phyloP scores from a whole-genome alignment of 2,113 vertebrate genomes.

The Limanda limanda region DNA sequence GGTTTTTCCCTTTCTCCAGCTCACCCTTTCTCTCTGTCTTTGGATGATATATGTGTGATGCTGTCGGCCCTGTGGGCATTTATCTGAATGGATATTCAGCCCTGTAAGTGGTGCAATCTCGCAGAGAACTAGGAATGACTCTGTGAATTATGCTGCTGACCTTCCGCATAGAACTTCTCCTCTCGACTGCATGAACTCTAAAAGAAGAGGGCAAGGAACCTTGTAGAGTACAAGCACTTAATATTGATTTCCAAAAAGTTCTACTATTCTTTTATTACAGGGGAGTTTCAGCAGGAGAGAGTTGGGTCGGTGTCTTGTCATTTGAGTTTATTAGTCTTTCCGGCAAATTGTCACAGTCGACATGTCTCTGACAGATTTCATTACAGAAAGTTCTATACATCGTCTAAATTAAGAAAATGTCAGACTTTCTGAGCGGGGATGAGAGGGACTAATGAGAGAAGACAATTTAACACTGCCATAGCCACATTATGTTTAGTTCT shows the following conservation, averaged over 20 bases:
- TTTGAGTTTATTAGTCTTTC: constrained; percentile 50
- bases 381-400: constrained; percentile 46
- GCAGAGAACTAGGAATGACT: constrained; percentile 28
- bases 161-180: constrained; percentile 36
- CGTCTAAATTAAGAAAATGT: constrained; percentile 55
- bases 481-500: constrained; percentile 36
- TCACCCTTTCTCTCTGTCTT: background rate
- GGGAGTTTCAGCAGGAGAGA: constrained; percentile 19
- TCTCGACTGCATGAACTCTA: constrained; percentile 37
- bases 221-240: constrained; percentile 52
- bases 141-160: constrained; percentile 46
- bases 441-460: constrained; percentile 40
- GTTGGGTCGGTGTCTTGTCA: constrained; percentile 49
- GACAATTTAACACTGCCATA: constrained; percentile 25
- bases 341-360: constrained; percentile 43
- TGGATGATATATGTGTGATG: background rate
- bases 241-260: constrained; percentile 58
- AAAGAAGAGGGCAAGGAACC: constrained; percentile 18
- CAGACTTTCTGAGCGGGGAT: constrained; percentile 33
- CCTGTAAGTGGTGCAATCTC: constrained; percentile 35
- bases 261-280: constrained; percentile 42
- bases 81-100: constrained; percentile 52
- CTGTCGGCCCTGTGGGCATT: constrained; percentile 28
- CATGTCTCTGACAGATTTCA: constrained; percentile 29
- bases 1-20: background rate